Evolutionary conservation across 2,797 vertebrate genomes (phyloP), one percentile per base, ranked within the genome.

Genomic region (Galaxias olidus): DNA sequence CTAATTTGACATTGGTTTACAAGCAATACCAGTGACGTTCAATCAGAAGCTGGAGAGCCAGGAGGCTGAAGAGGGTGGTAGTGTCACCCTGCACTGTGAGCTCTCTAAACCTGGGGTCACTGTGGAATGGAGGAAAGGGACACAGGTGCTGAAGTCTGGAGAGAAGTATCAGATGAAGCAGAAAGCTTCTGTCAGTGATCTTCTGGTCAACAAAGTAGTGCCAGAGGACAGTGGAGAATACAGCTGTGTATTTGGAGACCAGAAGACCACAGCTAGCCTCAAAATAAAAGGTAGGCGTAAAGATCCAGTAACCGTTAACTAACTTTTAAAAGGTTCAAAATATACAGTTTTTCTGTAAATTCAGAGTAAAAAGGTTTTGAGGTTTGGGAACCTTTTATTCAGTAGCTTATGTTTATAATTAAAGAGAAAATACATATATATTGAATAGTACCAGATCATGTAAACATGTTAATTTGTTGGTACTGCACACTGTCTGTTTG

Each of bases 131-230:
- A 89, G 71, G 76, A 95, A 91, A 77, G 93, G 87, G 0, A 76
- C 72, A 30, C 76, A 89, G 65, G 59, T 59, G 11, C 75, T 95
- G 61, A 19, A 7, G 61, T 81, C 71, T 74, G 72, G 75, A 2
- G 71, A 87, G 65, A 93, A 91, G 54, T 92, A 89, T 81, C 86
- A 89, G 70, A 90, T 90, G 77, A 91, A 73, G 55, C 89, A 93
- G 74, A 84, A 87, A 30, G 82, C 78, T n/a, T 47, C 14, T 0
- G 42, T 67, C 10, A n/a, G 63, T 65, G 83, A 86, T 70, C 79
- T 90, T 55, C 70, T 85, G 4, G 85, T 91, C 73, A 77, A 61
- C 44, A 51, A 9, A 18, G 55, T 85, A 45, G 78, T 82, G 0
- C 0, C 78, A 58, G 84, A 84, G 54, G 90, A 92, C 60, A 69